Evolutionary conservation across 2,888 invertebrate genomes (phyloP).

Genomic region (Craniophora ligustri): DNA sequence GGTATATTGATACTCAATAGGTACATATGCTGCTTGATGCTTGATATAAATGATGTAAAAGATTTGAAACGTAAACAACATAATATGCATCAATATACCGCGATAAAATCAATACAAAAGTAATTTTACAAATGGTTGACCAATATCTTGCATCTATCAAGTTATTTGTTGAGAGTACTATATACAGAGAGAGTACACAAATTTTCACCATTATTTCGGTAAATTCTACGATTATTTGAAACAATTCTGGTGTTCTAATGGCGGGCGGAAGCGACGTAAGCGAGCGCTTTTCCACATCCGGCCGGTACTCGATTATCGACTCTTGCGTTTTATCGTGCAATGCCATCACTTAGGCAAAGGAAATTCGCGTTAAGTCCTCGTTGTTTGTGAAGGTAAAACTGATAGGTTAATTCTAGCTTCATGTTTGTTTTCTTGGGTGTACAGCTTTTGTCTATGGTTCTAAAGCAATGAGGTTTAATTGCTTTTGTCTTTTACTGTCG

Average conservation of each 20-base stretch:
- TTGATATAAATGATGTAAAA: too few relatives aligned
- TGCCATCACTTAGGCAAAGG: constrained; percentile 52
- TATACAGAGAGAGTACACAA: constrained; percentile 1
- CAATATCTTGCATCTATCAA: too few relatives aligned
- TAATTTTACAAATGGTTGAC: too few relatives aligned
- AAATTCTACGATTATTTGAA: constrained; percentile 46
- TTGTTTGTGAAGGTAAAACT: constrained; percentile 39
- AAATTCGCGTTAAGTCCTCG: constrained; percentile 48
- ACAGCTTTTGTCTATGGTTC: constrained; percentile 23
- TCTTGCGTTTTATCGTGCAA: constrained; percentile 48
- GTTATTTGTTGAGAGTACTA: too few relatives aligned
- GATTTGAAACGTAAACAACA: too few relatives aligned
- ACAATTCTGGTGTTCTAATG: constrained; percentile 52
- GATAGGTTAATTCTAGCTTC: constrained; percentile 47
- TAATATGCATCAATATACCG: too few relatives aligned
- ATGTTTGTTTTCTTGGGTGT: constrained; percentile 31
- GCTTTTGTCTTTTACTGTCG: constrained; percentile 20
- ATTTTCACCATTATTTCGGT: constrained; percentile 21
- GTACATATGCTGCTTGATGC: too few relatives aligned
- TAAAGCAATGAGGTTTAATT: constrained; percentile 12
- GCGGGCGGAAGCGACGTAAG: constrained; percentile 58
- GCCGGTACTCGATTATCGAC: constrained; percentile 46
- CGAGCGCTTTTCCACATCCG: constrained; percentile 65
- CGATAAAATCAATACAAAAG: too few relatives aligned
- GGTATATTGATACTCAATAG: too few relatives aligned